Base-by-base conservation (phyloP, 2,113 vertebrate species). In the Megatriorchis doriae region DNA sequence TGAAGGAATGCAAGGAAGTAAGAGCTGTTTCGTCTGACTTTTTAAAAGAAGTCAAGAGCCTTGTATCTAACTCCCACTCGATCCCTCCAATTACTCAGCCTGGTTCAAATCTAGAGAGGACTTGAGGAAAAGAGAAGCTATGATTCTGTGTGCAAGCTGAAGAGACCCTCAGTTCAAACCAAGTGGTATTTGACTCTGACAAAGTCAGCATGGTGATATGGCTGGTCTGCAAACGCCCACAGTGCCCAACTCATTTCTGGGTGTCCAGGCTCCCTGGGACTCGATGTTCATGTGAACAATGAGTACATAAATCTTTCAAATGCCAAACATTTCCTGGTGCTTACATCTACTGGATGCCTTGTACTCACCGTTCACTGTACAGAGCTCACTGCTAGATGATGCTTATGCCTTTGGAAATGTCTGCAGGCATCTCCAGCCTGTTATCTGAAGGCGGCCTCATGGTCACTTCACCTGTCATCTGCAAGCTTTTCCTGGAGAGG, bases 271-370 rank as follows among this genome's bases (percentile, higher is more conserved):
- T 29, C 62, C 34, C 47, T 52, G 48, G 92, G 62, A 92, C 92
- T 94, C 4, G 0, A 50, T 72, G 88, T 86, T 91, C 65, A 32
- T 56, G 56, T 21, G 48, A 88, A 92, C 68, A 94, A 90, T 52
- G 47, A 63, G 31, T 56, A 70, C 52, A 85, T 78, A 81, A 94
- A 91, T 93, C 67, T 42, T 72, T 55, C 65, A 85, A 67, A 87
- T 79, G 61, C 59, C 73, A 67, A 38, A 38, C 18, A 61, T 43
- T 93, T 95, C 73, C 83, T 86, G 86, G 68, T 38, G 67, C 12
- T 79, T 42, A 2, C 22, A 19, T 0, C 20, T 81, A 34, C 61
- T 62, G 59, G 22, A 16, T 93, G 65, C 16, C 72, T 81, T 72
- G 86, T 79, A 48, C 81, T 86, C 0, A 0, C 61, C 52, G 34